These are phyloP conservation scores for Felis catus DNA, from an alignment of 2,113 vertebrate genomes.

Conservation along the genomic window F.catus_Fca126_mat1.0 CM031419.1:91243501-91244000, in stretches of 20 bases:
- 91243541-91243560: conserved; percentile 91
- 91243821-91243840: conserved; percentile 81
- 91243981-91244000: conserved; percentile 47
- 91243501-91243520: conserved; percentile 87
- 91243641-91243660: conserved; percentile 79
- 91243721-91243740: conserved; percentile 69
- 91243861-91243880: conserved; percentile 62
- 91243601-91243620: conserved; percentile 72
- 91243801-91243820: conserved; percentile 84
- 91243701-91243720: conserved; percentile 73
- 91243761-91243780: conserved; percentile 61
- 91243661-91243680: conserved; percentile 75
- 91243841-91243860: conserved; percentile 70
- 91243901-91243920: neutral
- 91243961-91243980: conserved; percentile 66
- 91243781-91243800: conserved; percentile 72
- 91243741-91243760: conserved; percentile 57
- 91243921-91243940: neutral
- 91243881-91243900: conserved; percentile 75
- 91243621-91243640: conserved; percentile 75
- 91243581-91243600: conserved; percentile 85
- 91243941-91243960: neutral
- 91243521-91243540: conserved; percentile 87
- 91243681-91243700: conserved; percentile 76
- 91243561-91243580: conserved; percentile 85